Evolutionary conservation across 2,888 invertebrate genomes (phyloP).

Genomic region (Copidosoma aretas): DNA sequence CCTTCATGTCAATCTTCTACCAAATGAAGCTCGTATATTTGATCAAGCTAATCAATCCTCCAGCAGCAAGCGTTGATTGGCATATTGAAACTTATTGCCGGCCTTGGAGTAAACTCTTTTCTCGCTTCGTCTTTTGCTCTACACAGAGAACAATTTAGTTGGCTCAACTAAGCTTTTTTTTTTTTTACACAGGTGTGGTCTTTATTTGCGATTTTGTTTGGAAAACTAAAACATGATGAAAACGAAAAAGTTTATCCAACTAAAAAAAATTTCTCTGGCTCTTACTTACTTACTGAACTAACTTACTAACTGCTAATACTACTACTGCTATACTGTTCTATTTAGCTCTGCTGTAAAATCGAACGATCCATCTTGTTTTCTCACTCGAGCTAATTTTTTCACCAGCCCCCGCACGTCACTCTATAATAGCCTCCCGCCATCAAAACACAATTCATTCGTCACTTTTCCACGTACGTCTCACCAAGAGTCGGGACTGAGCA

Average conservation of each 20-base stretch:
- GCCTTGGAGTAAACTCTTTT: constrained; percentile 6
- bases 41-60: too few relatives aligned
- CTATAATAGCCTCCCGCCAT: constrained; percentile 12
- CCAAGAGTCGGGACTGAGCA: background rate
- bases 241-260: constrained; percentile 9
- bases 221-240: background rate
- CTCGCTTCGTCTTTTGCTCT: constrained; percentile 2
- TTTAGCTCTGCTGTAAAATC: background rate
- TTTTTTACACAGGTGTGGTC: background rate
- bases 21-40: too few relatives aligned
- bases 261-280: constrained; percentile 16
- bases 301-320: too few relatives aligned
- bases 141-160: constrained; percentile 11
- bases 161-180: constrained; percentile 6
- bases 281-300: background rate
- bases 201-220: constrained; percentile 1
- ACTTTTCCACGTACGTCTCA: constrained; percentile 12
- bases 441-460: constrained; percentile 35
- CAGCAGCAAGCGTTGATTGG: too few relatives aligned
- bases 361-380: constrained; percentile 9
- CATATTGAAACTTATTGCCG: too few relatives aligned
- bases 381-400: constrained; percentile 6
- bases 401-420: constrained; percentile 13
- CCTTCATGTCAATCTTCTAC: too few relatives aligned
- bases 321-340: background rate